Percentiles rank a stretch among this genome's conserved stretches.
phyloP scores from a whole-genome alignment of 1,140 invertebrate species.

The Dendrolimus kikuchii region DNA sequence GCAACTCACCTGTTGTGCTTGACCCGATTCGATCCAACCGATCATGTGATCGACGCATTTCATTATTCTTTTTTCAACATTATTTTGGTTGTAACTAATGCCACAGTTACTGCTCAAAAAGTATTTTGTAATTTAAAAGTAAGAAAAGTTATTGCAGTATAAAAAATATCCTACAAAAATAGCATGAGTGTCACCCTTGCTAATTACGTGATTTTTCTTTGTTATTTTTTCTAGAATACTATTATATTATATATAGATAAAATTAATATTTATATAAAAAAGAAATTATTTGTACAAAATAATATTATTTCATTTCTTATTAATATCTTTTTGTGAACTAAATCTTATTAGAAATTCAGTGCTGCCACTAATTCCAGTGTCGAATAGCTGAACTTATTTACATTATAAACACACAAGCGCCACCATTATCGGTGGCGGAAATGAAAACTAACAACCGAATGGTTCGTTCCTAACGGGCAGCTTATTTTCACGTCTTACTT shows the following conservation, averaged over 20 bases:
- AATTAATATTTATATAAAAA: no score
- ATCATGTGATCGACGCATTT: conserved; percentile 66
- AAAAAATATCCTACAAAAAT: no score
- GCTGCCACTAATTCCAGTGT: conserved; percentile 41
- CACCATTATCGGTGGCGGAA: conserved; percentile 22
- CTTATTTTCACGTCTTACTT: conserved; percentile 48
- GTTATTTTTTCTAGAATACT: no score
- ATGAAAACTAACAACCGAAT: conserved; percentile 47
- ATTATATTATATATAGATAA: no score
- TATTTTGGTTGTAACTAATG: no score
- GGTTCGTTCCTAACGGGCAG: conserved; percentile 60
- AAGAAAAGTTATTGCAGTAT: no score
- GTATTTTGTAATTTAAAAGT: no score
- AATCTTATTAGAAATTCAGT: conserved; percentile 25
- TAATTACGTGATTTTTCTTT: no score
- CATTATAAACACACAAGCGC: conserved; percentile 30
- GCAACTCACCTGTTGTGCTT: conserved; percentile 71
- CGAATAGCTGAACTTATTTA: conserved; percentile 56
- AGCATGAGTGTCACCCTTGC: no score
- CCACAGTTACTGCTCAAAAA: no score
- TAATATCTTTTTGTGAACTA: background rate
- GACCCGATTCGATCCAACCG: conserved; percentile 67
- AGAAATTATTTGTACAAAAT: no score
- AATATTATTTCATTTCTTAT: no score
- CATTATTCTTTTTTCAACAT: conserved; percentile 38